Conservation (phyloP, 2,113 vertebrate genomes). For the Propithecus coquereli region DNA sequence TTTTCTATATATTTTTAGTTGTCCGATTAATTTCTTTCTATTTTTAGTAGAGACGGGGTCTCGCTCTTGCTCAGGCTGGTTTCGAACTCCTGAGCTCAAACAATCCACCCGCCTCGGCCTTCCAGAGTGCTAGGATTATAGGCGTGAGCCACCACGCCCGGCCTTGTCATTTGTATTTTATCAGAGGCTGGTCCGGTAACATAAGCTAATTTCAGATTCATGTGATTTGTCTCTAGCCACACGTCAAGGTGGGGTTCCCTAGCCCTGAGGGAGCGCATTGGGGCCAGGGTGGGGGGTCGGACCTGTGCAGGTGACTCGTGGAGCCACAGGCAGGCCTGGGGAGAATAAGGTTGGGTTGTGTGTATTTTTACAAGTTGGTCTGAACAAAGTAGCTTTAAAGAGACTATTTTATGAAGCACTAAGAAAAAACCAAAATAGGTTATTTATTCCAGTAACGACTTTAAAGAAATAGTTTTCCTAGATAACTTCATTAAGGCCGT, state of each 20-base stretch:
- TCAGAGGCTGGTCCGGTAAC: not conserved
- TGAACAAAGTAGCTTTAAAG: not conserved
- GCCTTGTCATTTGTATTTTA: not conserved
- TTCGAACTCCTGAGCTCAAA: too few relatives aligned
- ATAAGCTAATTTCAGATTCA: not conserved
- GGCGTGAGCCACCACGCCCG: too few relatives aligned
- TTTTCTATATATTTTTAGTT: too few relatives aligned
- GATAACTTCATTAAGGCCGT: not conserved
- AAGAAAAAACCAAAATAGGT: not conserved
- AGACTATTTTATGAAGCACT: not conserved
- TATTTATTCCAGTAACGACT: not conserved
- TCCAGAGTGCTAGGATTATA: too few relatives aligned
- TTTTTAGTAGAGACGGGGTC: too few relatives aligned
- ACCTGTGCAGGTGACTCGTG: not conserved
- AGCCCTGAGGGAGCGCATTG: too few relatives aligned
- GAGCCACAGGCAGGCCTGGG: not conserved
- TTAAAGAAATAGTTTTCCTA: not conserved
- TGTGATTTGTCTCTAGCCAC: not conserved
- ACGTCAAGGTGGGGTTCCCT: not conserved
- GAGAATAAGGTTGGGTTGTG: not conserved
- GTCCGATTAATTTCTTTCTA: too few relatives aligned
- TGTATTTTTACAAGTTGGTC: not conserved
- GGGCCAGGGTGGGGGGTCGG: fast-evolving
- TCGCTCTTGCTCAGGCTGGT: too few relatives aligned
- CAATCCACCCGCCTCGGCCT: too few relatives aligned